Base-by-base conservation (phyloP, 2,113 vertebrate species). In the Oncorhynchus keta region DNA sequence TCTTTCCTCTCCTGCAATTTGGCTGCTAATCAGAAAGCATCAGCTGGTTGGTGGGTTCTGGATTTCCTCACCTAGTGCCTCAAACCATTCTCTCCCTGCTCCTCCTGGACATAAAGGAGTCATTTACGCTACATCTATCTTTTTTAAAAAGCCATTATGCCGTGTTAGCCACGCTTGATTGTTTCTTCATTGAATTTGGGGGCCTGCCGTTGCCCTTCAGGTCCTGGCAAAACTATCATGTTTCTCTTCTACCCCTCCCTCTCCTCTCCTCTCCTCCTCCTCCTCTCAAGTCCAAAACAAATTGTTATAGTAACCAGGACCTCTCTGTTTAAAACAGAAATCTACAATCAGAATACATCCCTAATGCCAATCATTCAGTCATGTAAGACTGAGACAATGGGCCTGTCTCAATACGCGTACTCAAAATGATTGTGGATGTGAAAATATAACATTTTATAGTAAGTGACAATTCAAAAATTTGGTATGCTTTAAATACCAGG, bases 101-200 rank as follows among this genome's bases (percentile, higher is more conserved):
- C 59, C 59, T 62, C 59, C 59, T 62, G 59, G 59, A 62, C 20
- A 85, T 83, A 79, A 83, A 78, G 76, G 76, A 85, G 84, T 85
- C 81, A 85, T 85, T 85, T 85, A 83, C 66, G 76, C 78, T 81
- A 79, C 84, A 85, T 85, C 82, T 79, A 85, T 85, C 84, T 85
- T 85, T 85, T 85, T 85, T 85, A 81, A 85, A 85, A 85, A 85
- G 84, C 84, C 84, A 83, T 85, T 85, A 85, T 83, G 84, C 78
- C 78, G 84, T 79, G 84, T 85, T 85, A 83, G 20, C 81, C 55
- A 61, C 78, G 78, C 78, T 81, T 85, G 84, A 85, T 85, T 85
- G 84, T 83, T 85, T 85, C 84, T 85, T 83, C 81, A 85, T 85
- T 85, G 78, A 83, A 83, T 85, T 83, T 85, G 59, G 81, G 76